These are phyloP conservation scores for Notarius quadriscutis DNA, from an alignment of 2,113 vertebrate genomes.

Conservation along the genomic window DNA sequence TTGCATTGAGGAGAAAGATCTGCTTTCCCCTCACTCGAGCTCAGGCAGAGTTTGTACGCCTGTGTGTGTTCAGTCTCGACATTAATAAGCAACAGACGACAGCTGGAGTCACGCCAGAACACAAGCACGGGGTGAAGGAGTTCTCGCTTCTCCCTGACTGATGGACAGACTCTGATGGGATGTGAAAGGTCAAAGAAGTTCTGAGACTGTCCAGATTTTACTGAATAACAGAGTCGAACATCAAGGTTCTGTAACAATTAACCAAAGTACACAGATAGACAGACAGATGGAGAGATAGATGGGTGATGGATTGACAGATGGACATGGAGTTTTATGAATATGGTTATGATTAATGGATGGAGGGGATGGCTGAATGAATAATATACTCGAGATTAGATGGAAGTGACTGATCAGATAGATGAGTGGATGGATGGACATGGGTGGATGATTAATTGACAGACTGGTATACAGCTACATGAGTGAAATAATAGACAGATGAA, in stretches of 20 bases:
- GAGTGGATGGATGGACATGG: neutral
- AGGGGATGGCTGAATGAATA: neutral
- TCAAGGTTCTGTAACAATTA: neutral
- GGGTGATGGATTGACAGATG: neutral
- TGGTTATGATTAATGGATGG: neutral
- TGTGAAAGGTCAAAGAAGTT: slow-evolving; percentile 13
- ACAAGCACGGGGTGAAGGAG: slow-evolving; percentile 15
- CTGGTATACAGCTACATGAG: neutral
- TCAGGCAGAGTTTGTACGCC: neutral
- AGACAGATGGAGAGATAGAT: neutral
- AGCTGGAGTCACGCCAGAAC: slow-evolving; percentile 24
- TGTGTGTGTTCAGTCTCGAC: neutral
- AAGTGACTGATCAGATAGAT: neutral
- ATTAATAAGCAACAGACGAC: slow-evolving; percentile 47
- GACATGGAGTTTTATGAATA: neutral
- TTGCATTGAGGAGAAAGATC: neutral
- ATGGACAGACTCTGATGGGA: slow-evolving; percentile 1
- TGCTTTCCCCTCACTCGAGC: neutral
- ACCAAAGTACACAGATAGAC: neutral
- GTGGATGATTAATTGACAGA: neutral
- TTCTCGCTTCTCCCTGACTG: slow-evolving; percentile 11
- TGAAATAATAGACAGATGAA: neutral
- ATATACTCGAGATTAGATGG: neutral
- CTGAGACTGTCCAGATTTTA: neutral
- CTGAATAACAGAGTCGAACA: neutral